These are phyloP conservation scores for Hemiprocne comata DNA, from an alignment of 2,113 vertebrate species.

Conservation along the genomic window DNA sequence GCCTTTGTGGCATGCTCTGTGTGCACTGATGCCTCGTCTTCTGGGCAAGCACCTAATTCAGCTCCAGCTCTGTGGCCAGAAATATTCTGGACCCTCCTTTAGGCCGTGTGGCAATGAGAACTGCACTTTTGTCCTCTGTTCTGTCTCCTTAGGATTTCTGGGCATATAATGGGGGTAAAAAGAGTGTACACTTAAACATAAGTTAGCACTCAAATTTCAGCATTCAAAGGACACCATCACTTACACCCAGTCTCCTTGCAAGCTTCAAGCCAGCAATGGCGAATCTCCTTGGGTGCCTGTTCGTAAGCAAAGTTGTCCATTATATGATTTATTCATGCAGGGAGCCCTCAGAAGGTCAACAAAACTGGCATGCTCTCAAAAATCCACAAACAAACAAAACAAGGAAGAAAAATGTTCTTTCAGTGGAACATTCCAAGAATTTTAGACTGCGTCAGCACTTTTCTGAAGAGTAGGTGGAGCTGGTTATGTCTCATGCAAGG, in stretches of 20 bases:
- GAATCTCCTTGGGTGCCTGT: background rate
- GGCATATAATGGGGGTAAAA: background rate
- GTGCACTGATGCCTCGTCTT: background rate
- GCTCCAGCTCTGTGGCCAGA: background rate
- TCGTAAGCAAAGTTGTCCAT: background rate
- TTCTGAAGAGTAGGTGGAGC: slow-evolving; percentile 47
- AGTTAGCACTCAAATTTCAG: background rate
- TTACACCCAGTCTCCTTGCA: background rate
- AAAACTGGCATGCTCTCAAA: slow-evolving; percentile 50
- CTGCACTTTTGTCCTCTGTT: background rate
- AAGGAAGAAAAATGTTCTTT: slow-evolving; percentile 47
- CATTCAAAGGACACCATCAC: background rate
- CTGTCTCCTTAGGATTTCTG: background rate
- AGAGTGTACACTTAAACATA: background rate
- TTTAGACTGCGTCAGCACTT: slow-evolving; percentile 31
- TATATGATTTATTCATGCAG: slow-evolving; percentile 50
- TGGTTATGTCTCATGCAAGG: slow-evolving; percentile 39
- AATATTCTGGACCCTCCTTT: background rate
- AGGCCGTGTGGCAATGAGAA: background rate
- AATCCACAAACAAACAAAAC: slow-evolving; percentile 40
- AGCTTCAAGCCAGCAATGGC: background rate
- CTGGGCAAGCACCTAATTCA: background rate
- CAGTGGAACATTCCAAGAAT: background rate
- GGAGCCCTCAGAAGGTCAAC: slow-evolving; percentile 42
- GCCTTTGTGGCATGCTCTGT: background rate